phyloP scores from a whole-genome alignment of 35 echinoderm and acorn worm genomes.

The Chiridota heheva region DNA sequence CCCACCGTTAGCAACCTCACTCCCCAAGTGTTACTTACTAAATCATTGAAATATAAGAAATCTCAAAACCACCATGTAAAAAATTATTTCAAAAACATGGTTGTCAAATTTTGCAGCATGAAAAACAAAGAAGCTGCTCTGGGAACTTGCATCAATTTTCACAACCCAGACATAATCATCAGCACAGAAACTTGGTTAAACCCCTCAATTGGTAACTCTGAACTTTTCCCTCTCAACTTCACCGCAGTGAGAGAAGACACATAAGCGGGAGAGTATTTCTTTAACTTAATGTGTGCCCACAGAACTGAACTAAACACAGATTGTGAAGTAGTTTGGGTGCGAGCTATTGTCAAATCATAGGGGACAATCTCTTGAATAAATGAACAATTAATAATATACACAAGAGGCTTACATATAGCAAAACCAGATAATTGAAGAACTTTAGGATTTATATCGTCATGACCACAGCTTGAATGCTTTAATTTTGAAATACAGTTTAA shows the following conservation, averaged over 20 bases:
- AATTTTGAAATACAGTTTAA: too few species aligned
- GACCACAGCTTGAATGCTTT: too few species aligned
- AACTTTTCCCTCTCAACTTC: constrained; percentile 11
- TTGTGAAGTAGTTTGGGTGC: too few species aligned
- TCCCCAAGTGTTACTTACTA: background rate
- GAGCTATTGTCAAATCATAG: too few species aligned
- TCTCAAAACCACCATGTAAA: background rate
- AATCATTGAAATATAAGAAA: constrained; percentile 8
- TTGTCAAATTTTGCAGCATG: constrained; percentile 6
- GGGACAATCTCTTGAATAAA: too few species aligned
- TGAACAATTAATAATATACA: too few species aligned
- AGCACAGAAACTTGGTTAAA: constrained; percentile 26
- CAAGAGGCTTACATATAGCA: too few species aligned
- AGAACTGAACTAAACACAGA: too few species aligned
- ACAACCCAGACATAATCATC: constrained; percentile 7
- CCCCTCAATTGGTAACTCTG: background rate
- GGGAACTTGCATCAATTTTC: background rate
- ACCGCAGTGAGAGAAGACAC: background rate
- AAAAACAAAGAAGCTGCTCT: constrained; percentile 3
- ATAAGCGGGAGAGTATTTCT: too few species aligned
- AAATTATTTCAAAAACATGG: background rate
- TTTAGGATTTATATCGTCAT: too few species aligned
- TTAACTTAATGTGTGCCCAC: too few species aligned
- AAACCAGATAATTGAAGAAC: too few species aligned
- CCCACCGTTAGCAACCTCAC: background rate